Evolutionary conservation across 1,140 invertebrate species (phyloP).

Genomic region (Nomia melanderi): DNA sequence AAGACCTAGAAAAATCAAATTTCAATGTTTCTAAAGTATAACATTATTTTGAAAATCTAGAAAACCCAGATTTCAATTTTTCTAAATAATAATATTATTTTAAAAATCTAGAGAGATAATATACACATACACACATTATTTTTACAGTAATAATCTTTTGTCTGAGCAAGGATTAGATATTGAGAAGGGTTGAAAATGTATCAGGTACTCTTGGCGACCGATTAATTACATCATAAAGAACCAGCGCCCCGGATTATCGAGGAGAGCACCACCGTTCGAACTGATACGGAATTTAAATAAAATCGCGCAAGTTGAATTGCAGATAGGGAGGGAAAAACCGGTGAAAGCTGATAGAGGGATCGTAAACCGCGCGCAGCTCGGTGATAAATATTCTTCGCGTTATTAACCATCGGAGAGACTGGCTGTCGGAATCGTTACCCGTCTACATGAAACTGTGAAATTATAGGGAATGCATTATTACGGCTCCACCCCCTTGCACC

Average conservation of each 20-base stretch:
- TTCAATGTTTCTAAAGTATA: too few species aligned
- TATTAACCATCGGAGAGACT: slow-evolving; percentile 9
- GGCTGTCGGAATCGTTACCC: slow-evolving; percentile 2
- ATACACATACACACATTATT: too few species aligned
- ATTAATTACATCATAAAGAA: slow-evolving; percentile 13
- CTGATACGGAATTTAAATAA: slow-evolving; percentile 7
- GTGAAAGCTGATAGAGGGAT: slow-evolving; percentile 8
- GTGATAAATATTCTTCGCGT: slow-evolving; percentile 37
- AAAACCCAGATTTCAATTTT: too few species aligned
- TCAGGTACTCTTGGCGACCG: background rate
- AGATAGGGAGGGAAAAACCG: background rate
- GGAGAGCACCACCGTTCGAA: slow-evolving; percentile 1
- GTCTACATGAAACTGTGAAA: slow-evolving; percentile 20
- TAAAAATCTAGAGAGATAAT: too few species aligned
- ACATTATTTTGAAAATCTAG: too few species aligned
- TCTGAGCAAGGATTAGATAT: too few species aligned
- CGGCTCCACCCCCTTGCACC: background rate
- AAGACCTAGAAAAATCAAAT: too few species aligned
- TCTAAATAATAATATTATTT: too few species aligned
- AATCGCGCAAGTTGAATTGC: slow-evolving; percentile 37
- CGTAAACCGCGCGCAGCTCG: too few species aligned
- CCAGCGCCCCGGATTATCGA: slow-evolving; percentile 4
- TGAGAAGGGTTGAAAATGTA: too few species aligned
- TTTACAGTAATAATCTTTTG: too few species aligned
- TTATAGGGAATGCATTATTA: slow-evolving; percentile 29